Evolutionary conservation across 2,888 invertebrate species (phyloP).

Genomic region (Abrostola tripartita): DNA sequence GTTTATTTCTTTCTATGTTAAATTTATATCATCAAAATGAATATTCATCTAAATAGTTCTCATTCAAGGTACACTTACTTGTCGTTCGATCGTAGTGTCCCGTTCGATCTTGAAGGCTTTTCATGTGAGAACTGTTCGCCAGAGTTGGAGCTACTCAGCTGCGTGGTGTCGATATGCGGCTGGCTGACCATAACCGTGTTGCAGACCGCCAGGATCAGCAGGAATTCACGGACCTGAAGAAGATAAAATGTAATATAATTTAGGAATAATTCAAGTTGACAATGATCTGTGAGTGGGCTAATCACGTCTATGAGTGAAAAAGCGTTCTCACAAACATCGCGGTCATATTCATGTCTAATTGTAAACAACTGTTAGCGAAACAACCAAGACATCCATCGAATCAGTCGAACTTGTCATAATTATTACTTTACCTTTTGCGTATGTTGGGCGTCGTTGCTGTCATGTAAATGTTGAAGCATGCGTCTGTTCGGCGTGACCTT

Average conservation of each 20-base stretch:
- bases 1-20: background rate
- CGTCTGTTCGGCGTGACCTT: constrained; percentile 81
- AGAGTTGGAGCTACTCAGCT: constrained; percentile 86
- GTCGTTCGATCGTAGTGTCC: constrained; percentile 77
- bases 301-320: too few species aligned
- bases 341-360: too few species aligned
- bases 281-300: too few species aligned
- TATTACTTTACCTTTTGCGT: constrained; percentile 85
- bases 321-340: too few species aligned
- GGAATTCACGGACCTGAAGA: constrained; percentile 94
- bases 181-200: constrained; percentile 99
- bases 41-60: background rate
- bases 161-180: constrained; percentile 92
- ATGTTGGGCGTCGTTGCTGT: constrained; percentile 85
- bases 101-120: constrained; percentile 75
- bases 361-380: too few species aligned
- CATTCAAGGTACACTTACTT: constrained; percentile 70
- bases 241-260: background rate
- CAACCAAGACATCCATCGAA: too few species aligned
- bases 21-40: background rate
- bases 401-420: background rate
- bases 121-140: constrained; percentile 83
- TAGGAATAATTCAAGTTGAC: too few species aligned
- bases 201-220: constrained; percentile 96
- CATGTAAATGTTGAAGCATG: constrained; percentile 79